These are phyloP conservation scores for Orchesella cincta DNA, from an alignment of 1,140 invertebrate species.

Conservation along the genomic window DNA sequence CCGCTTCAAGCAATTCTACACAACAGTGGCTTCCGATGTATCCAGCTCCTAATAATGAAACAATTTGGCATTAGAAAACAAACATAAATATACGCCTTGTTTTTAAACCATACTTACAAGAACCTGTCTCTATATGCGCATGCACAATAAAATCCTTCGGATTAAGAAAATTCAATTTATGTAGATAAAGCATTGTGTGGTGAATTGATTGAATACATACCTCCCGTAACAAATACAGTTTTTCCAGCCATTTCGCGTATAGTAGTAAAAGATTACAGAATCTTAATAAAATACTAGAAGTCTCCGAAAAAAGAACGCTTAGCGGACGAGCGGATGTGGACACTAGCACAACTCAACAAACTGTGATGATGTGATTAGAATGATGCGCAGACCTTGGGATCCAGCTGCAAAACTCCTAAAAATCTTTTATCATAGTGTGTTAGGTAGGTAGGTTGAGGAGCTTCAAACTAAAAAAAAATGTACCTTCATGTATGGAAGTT, in stretches of 20 bases:
- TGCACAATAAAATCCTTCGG: neutral
- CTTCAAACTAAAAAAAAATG: too few relatives aligned
- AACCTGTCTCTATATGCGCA: neutral
- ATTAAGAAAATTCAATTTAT: neutral
- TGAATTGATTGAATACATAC: neutral
- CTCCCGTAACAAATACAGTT: constrained; percentile 43
- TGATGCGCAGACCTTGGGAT: too few relatives aligned
- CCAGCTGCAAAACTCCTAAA: too few relatives aligned
- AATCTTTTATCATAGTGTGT: too few relatives aligned
- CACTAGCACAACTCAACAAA: too few relatives aligned
- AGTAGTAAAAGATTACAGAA: neutral
- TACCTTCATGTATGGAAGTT: too few relatives aligned
- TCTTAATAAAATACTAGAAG: neutral
- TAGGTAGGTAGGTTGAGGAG: too few relatives aligned
- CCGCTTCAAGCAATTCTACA: constrained; percentile 77
- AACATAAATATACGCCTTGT: neutral
- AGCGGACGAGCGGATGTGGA: too few relatives aligned
- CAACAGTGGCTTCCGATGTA: constrained; percentile 92
- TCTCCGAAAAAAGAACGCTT: neutral
- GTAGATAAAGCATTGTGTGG: neutral
- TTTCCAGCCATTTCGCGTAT: constrained; percentile 24
- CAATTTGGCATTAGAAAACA: constrained; percentile 58
- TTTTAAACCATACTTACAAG: neutral
- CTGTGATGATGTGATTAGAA: too few relatives aligned
- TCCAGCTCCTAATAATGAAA: constrained; percentile 89